Evolutionary conservation across 2,888 invertebrate genomes (phyloP), one percentile per base, ranked within the genome.

Genomic region (Acanthosepion pharaonis): DNA sequence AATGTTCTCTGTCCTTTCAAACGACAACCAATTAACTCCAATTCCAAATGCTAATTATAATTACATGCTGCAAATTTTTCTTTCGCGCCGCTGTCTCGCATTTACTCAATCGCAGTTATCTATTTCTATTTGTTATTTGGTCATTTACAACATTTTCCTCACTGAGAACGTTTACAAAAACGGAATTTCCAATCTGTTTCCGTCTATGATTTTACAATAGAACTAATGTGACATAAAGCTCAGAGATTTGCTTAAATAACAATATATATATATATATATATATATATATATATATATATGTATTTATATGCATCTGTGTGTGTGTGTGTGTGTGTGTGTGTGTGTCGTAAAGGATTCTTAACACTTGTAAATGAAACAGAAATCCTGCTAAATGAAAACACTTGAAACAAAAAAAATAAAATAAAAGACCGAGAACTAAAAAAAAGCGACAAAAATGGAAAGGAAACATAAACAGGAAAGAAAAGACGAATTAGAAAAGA

Each of bases 11-110:
- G n/a, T 33, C 78, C 78, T 78, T 78, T 11, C n/a, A 78, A 78
- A 78, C 78, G n/a, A 78, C 78, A 78, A 78, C 78, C 78, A 78
- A 78, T 78, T 78, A 78, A 78, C 78, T 78, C n/a, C n/a, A 78
- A 4, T 78, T 78, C 78, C 78, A 23, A 78, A 78, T 78, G 78
- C 78, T 78, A 78, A 78, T 78, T 78, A 78, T 78, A 78, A 78
- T 78, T 78, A 78, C 78, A 78, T 33, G n/a, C 8, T 78, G n/a
- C 15, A 78, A 0, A n/a, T n/a, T 78, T 78, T 78, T 15, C 11
- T 78, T 78, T 18, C n/a, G 9, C 23, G 15, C 25, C n/a, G n/a
- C 78, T 78, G n/a, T 78, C 78, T 78, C 78, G 78, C 78, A 78
- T 78, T 15, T n/a, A 33, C 6, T n/a, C 78, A 78, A 78, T 78